phyloP scores from a whole-genome alignment of 1,140 invertebrate genomes.

The Dufourea novaeangliae region DNA sequence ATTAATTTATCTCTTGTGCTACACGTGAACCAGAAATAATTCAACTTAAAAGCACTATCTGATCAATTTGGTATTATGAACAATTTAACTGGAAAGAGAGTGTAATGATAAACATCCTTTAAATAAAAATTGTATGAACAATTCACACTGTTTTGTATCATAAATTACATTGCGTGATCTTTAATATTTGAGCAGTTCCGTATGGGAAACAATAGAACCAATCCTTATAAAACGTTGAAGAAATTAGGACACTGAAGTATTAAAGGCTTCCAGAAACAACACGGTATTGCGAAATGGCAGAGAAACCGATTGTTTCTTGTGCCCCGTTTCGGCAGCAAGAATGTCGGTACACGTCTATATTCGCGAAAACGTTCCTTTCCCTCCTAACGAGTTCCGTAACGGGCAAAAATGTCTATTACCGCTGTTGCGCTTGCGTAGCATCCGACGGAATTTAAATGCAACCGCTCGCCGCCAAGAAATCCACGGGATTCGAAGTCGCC shows the following conservation, averaged over 20 bases:
- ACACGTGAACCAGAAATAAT: too few relatives aligned
- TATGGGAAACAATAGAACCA: background rate
- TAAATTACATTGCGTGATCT: too few relatives aligned
- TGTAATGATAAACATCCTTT: too few relatives aligned
- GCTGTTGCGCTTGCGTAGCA: background rate
- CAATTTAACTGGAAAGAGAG: too few relatives aligned
- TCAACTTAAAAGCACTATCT: too few relatives aligned
- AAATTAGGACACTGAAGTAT: background rate
- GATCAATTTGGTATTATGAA: too few relatives aligned
- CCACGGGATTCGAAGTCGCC: background rate
- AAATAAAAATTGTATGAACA: too few relatives aligned
- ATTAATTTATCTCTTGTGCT: too few relatives aligned
- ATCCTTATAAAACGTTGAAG: background rate
- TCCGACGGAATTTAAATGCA: slow-evolving; percentile 15
- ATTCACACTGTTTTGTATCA: too few relatives aligned
- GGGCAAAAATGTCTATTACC: slow-evolving; percentile 24
- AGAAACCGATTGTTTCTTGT: slow-evolving; percentile 9
- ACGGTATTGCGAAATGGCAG: background rate
- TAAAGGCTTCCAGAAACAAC: background rate
- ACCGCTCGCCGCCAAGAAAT: background rate
- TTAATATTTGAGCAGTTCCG: too few relatives aligned
- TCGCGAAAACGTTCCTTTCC: slow-evolving; percentile 40
- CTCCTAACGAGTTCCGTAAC: slow-evolving; percentile 22
- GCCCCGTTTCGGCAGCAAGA: slow-evolving; percentile 17
- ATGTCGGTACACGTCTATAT: background rate